Evolutionary conservation across 2,797 vertebrate genomes (phyloP), one percentile per base, ranked within the genome.

Genomic region (Arrhamphus sclerolepis): DNA sequence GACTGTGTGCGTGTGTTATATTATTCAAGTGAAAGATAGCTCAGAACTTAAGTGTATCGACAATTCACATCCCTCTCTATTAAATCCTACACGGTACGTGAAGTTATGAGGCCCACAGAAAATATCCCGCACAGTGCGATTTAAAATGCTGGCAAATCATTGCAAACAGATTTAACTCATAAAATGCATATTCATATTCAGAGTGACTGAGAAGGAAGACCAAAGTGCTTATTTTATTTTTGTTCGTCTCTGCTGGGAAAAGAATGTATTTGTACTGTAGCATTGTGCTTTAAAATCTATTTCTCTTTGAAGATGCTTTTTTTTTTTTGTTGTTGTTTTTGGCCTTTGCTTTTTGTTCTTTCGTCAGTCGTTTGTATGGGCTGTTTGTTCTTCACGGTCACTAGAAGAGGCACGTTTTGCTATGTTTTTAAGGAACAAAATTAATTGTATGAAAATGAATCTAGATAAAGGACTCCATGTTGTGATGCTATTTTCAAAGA

Each of bases 171-270:
- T 8, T 20, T 44, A 20, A 44, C 18, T 44, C 13, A 4, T 10
- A 11, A 11, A 19, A 44, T 3, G 42, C 53, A 62, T 75, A 56
- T 71, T 83, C 56, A 73, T 66, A 21, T 21, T 72, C 47, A 73
- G 86, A 79, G 58, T 79, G 80, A 91, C 89, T 89, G 50, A 78
- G 66, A 87, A 92, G 89, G 90, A 94, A 91, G 92, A 97, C 95
- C 96, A 97, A 97, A 97, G 96, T 96, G 93, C 94, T 94, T 94
- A 92, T 94, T 80, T 82, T 43, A 71, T 34, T 54, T 72, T 72
- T 62, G 40, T 72, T 69, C 49, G 43, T 67, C 31, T 83, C 70
- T 74, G 88, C 89, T 91, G 90, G 73, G 91, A 89, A 73, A 89
- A 80, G 90, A 95, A 95, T 95, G 92, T 94, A 93, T 92, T 92